Percentiles rank a stretch among this genome's conserved stretches.
Conservation (phyloP, 2,888 invertebrate species). For the Apodemia mormo region DNA sequence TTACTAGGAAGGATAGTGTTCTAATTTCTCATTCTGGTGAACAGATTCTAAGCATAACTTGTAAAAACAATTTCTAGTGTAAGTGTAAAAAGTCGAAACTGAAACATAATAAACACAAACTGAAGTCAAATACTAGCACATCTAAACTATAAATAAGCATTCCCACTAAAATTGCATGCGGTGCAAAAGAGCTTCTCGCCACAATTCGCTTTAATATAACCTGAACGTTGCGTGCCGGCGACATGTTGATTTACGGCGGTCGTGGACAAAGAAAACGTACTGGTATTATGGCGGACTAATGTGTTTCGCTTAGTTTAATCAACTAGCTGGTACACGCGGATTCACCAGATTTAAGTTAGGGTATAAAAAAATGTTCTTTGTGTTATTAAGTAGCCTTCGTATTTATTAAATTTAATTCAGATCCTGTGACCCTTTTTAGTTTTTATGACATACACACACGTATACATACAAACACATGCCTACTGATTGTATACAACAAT, state of each 20-base stretch:
- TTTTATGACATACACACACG: no score
- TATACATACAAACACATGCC: no score
- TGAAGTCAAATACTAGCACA: neutral
- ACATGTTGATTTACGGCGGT: constrained; percentile 19
- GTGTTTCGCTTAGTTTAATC: constrained; percentile 8
- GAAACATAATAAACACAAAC: neutral
- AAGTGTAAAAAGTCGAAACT: neutral
- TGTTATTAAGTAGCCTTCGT: neutral
- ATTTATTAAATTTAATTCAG: no score
- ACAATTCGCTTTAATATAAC: constrained; percentile 2
- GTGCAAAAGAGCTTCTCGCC: constrained; percentile 9
- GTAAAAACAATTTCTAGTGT: no score
- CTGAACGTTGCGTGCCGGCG: constrained; percentile 17
- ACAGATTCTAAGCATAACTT: no score
- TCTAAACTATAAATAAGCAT: constrained; percentile 9
- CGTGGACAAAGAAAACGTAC: constrained; percentile 26
- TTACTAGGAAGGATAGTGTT: no score
- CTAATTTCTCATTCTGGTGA: no score
- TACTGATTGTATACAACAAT: no score
- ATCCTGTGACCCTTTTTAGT: no score
- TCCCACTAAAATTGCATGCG: constrained; percentile 8
- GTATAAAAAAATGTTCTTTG: neutral
- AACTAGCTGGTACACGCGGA: neutral
- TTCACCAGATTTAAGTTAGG: neutral
- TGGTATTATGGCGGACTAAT: constrained; percentile 10